Evolutionary conservation across 2,113 vertebrate species (phyloP).

Genomic region (Rattus rattus): DNA sequence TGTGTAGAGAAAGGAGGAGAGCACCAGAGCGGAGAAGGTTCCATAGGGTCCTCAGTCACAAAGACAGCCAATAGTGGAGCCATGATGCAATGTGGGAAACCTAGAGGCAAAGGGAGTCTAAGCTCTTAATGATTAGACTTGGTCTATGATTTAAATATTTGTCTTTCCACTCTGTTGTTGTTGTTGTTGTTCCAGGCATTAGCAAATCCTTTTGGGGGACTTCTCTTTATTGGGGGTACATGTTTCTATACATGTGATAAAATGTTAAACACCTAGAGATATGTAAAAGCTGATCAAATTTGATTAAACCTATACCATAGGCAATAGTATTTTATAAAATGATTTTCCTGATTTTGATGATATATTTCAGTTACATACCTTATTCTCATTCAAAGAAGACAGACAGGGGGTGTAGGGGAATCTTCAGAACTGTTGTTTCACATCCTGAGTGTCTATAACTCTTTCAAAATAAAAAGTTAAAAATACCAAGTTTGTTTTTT

Average conservation of each 20-base stretch:
- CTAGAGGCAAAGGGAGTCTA: no score
- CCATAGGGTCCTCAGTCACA: not conserved
- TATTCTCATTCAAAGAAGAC: not conserved
- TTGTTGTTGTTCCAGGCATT: not conserved
- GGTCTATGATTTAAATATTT: not conserved
- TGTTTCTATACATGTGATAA: not conserved
- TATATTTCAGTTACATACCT: not conserved
- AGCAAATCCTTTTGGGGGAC: not conserved
- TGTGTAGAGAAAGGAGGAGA: no score
- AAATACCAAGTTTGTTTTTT: not conserved
- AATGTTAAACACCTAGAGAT: not conserved
- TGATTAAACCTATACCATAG: not conserved
- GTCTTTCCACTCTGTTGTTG: not conserved
- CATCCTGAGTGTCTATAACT: not conserved
- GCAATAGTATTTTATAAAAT: not conserved
- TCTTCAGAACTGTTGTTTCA: no score
- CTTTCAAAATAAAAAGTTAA: not conserved
- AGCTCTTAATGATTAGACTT: not conserved
- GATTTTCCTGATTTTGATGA: not conserved
- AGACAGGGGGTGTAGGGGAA: not conserved
- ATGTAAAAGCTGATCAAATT: not conserved
- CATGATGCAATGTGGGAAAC: no score
- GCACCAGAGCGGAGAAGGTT: not conserved
- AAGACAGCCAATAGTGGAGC: no score
- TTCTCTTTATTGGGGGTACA: not conserved